Conservation (phyloP, 2,888 invertebrate genomes). For the Trissolcus brochymenae region DNA sequence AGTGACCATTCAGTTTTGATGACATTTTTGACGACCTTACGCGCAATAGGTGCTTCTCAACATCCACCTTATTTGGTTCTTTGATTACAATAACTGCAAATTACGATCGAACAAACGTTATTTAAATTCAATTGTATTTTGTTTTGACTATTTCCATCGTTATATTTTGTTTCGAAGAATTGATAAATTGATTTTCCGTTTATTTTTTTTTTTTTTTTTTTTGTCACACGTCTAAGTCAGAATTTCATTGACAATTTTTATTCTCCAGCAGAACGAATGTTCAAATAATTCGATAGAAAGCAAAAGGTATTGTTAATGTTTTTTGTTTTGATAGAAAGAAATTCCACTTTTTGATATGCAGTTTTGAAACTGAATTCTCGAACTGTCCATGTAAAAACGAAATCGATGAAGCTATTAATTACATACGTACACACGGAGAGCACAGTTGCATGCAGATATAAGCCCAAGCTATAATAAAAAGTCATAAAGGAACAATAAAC, state of each 20-base stretch:
- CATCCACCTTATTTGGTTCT: no score
- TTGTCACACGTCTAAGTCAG: no score
- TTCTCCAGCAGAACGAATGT: no score
- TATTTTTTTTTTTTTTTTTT: no score
- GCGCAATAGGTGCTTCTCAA: constrained; percentile 12
- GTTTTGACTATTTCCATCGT: no score
- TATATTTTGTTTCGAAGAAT: no score
- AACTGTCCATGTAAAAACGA: constrained; percentile 1
- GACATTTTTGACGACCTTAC: constrained; percentile 52
- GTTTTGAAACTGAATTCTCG: neutral
- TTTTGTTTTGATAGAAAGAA: neutral
- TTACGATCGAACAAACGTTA: no score
- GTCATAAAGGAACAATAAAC: constrained; percentile 40
- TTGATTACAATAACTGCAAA: no score
- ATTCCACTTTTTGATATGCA: constrained; percentile 1
- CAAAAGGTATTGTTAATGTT: neutral
- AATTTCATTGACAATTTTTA: no score
- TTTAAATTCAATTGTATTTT: no score
- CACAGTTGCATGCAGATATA: neutral
- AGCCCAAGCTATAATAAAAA: constrained; percentile 24
- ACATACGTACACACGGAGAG: constrained; percentile 8
- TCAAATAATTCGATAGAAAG: no score
- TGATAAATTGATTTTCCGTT: no score
- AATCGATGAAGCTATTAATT: constrained; percentile 41
- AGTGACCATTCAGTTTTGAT: constrained; percentile 57